Percentiles rank a stretch among this genome's conserved stretches.
Evolutionary conservation across 2,888 invertebrate species (phyloP).

Genomic region (Congeria kusceri): DNA sequence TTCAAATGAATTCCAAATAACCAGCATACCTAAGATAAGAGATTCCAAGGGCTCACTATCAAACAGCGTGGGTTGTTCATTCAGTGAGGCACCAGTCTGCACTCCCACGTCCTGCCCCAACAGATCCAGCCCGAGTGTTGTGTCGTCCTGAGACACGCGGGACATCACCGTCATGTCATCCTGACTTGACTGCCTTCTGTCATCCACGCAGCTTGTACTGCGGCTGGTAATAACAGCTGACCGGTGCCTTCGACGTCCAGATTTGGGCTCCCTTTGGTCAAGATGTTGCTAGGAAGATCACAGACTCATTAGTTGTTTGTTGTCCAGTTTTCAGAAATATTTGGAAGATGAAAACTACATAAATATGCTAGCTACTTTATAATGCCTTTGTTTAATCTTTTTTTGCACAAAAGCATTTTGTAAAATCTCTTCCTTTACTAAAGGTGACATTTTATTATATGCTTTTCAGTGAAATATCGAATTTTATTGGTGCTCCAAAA

Average conservation of each 20-base stretch:
- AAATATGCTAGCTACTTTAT: no score
- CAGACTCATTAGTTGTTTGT: no score
- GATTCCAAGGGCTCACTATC: slow-evolving; percentile 72
- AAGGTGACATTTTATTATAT: no score
- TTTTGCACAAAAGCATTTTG: no score
- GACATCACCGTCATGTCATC: slow-evolving; percentile 66
- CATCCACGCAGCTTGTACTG: slow-evolving; percentile 67
- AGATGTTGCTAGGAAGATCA: not conserved
- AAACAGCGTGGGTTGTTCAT: slow-evolving; percentile 50
- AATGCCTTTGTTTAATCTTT: no score
- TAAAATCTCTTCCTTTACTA: no score
- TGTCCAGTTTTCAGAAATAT: no score
- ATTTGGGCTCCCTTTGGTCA: slow-evolving; percentile 44
- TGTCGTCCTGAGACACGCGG: slow-evolving; percentile 71
- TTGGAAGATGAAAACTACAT: no score
- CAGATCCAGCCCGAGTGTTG: slow-evolving; percentile 62
- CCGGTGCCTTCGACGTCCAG: slow-evolving; percentile 65
- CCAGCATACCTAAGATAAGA: slow-evolving; percentile 68
- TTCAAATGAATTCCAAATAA: no score
- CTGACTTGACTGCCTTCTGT: slow-evolving; percentile 51
- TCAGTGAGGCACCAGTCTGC: slow-evolving; percentile 78
- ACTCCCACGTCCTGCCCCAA: slow-evolving; percentile 70
- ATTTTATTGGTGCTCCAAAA: no score
- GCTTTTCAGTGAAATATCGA: no score
- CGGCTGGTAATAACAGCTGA: slow-evolving; percentile 68